Evolutionary conservation across 2,888 invertebrate genomes (phyloP), one percentile per base, ranked within the genome.

Genomic region (Drosophila austrosaltans): DNA sequence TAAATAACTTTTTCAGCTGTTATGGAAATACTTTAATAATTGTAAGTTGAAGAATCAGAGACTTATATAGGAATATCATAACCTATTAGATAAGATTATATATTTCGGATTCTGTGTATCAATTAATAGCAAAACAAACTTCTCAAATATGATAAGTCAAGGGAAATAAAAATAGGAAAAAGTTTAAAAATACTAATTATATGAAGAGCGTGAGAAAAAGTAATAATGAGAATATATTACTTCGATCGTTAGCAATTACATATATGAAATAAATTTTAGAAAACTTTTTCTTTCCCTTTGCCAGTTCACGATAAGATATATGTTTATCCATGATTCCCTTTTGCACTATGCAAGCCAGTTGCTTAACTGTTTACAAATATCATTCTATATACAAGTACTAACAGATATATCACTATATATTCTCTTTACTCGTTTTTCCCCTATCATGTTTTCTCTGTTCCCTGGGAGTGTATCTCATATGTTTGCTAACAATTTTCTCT

Each of bases 401-500:
- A 7, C 53, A n/a, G n/a, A 39, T 25, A 40, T 12, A 40, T 36
- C 36, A 40, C 22, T 58, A 12, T 22, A 48, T 48, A 25, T 7
- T 44, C 60, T 2, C 39, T 2, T 39, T 32, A 16, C n/a, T 32
- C 10, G 20, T 2, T 20, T 6, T 20, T 22, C 28, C 28, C 20
- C 12, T 28, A 54, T 30, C 5, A 5, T 3, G 30, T 54, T 40
- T 28, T 44, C 44, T 40, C 71, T 56, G 64, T 54, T 54, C 36
- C 30, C 10, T 54, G 59, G 70, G 30, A 71, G 72, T 77, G 72
- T 75, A 79, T 70, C 69, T 64, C 63, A 72, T 71, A 74, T 82
- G 81, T 82, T 78, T 81, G 81, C 73, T 72, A 67, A 72, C 78
- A 75, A 69, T 82, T 82, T 80, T 36, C 63, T 36, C 44, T 65